Base-by-base conservation (phyloP, 2,888 invertebrate genomes). In the Chloroclysta siterata region DNA sequence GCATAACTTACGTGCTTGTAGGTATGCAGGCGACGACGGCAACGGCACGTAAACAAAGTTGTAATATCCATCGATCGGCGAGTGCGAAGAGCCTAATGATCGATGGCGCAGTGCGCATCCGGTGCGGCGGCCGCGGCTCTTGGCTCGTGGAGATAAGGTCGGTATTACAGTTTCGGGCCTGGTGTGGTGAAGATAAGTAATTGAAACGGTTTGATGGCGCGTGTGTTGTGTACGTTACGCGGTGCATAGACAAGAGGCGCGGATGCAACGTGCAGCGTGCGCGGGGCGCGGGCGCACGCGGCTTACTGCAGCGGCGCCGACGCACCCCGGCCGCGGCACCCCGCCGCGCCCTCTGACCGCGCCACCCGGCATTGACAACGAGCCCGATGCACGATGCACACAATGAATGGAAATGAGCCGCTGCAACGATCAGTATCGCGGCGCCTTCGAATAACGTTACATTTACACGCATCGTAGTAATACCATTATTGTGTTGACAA, bases 1-100 rank as follows among this genome's bases (percentile, higher is more conserved):
- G 89, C 88, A 89, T 87, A 88, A 90, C 90, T 90, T 89, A 90
- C 90, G 81, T 84, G 81, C 79, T 81, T 82, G 78, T 79, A 46
- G 46, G 17, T 39, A 81, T 76, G 81, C 68, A 65, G 66, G 66
- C 36, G 36, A 33, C 64, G 80, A 76, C 79, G 75, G 33, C 51
- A 77, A 72, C 75, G 77, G 77, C 78, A 81, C 76, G 84, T 87
- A 84, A 88, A 85, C 87, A 87, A 82, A 80, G 79, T 76, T 78
- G 78, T 78, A 77, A 77, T 75, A 79, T 79, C 78, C 79, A 80
- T 79, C 77, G 78, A 77, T 75, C 78, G 74, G 58, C 66, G 72
- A 73, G 73, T 74, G 75, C 72, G 75, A 72, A 63, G 71, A 72
- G 72, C 67, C 70, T 72, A 78, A 71, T 74, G 74, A 77, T 72